A percentile compares a stretch with the other conserved stretches of the same genome.
phyloP scores from a whole-genome alignment of 2,797 vertebrate genomes.

The Protosalanx chinensis region DNA sequence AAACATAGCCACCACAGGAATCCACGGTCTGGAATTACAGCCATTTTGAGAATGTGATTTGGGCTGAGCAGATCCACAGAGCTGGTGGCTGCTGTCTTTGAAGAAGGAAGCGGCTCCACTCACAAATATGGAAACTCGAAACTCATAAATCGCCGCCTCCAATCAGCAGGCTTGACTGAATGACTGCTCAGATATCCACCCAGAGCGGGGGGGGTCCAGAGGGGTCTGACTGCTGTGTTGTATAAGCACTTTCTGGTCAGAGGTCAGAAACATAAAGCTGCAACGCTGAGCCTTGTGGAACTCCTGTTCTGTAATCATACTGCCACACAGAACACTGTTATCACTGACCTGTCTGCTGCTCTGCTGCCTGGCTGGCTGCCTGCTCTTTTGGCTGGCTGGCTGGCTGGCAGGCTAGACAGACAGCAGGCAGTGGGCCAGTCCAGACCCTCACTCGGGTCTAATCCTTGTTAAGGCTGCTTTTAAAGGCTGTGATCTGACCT shows the following conservation, averaged over 20 bases:
- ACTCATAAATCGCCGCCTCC: slow-evolving; percentile 49
- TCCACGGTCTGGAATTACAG: slow-evolving; percentile 70
- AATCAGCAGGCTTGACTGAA: slow-evolving; percentile 5
- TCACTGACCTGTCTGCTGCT: too few species aligned
- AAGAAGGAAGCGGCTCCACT: slow-evolving; percentile 49
- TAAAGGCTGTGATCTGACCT: slow-evolving; percentile 80
- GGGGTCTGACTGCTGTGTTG: slow-evolving; percentile 30
- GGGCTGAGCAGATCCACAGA: slow-evolving; percentile 51
- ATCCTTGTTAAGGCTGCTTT: slow-evolving; percentile 75
- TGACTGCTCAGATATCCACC: slow-evolving; percentile 58
- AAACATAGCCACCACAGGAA: slow-evolving; percentile 67
- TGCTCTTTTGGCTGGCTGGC: too few species aligned
- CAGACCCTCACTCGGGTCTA: slow-evolving; percentile 50
- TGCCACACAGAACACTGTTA: slow-evolving; percentile 8
- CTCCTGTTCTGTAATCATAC: slow-evolving; percentile 30
- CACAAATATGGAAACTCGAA: slow-evolving; percentile 50
- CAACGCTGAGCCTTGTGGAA: slow-evolving; percentile 46
- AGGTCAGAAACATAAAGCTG: slow-evolving; percentile 34
- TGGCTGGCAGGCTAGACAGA: too few species aligned
- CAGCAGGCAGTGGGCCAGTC: background rate
- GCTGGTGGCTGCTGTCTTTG: slow-evolving; percentile 45
- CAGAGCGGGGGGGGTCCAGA: background rate
- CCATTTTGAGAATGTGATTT: slow-evolving; percentile 69
- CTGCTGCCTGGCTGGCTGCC: too few species aligned
- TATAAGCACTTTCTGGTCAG: slow-evolving; percentile 41